Evolutionary conservation across 2,888 invertebrate genomes (phyloP).

Genomic region (Asteroscopus sphinx): DNA sequence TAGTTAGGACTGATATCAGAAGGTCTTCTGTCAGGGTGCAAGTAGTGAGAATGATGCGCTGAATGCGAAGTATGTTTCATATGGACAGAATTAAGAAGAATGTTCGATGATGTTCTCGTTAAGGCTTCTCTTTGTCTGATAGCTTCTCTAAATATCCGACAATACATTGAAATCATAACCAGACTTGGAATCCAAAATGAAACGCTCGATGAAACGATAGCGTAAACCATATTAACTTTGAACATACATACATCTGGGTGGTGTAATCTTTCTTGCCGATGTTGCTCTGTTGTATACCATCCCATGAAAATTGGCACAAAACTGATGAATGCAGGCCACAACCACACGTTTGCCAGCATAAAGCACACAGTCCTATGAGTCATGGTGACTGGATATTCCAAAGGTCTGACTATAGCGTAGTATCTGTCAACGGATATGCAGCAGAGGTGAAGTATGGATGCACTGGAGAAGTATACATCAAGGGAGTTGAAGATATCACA

Average conservation of each 20-base stretch:
- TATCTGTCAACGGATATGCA: conserved; percentile 98
- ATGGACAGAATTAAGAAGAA: conserved; percentile 95
- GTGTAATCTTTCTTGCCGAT: conserved; percentile 90
- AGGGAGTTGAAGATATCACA: conserved; percentile 98
- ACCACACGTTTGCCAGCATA: conserved; percentile 97
- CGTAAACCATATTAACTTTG: conserved; percentile 96
- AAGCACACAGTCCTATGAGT: conserved; percentile 94
- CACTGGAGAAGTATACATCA: conserved; percentile 98
- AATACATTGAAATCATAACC: conserved; percentile 98
- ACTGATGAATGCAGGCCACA: conserved; percentile 97
- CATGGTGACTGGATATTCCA: conserved; percentile 98
- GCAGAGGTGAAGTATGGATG: conserved; percentile 97
- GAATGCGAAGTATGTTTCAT: conserved; percentile 94
- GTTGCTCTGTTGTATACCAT: conserved; percentile 97
- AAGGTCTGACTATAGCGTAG: conserved; percentile 97
- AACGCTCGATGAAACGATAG: conserved; percentile 96
- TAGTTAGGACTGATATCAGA: conserved; percentile 87
- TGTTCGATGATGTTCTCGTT: conserved; percentile 96
- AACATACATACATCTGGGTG: conserved; percentile 95
- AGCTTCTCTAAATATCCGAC: conserved; percentile 95
- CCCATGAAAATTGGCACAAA: conserved; percentile 98
- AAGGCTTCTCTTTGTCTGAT: conserved; percentile 95
- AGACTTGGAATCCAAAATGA: conserved; percentile 98
- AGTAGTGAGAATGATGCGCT: conserved; percentile 90
- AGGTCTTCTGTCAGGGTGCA: conserved; percentile 84